Percentiles rank a stretch among this genome's conserved stretches.
phyloP scores from a whole-genome alignment of 2,797 vertebrate genomes.

The Denticeps clupeoides region DNA sequence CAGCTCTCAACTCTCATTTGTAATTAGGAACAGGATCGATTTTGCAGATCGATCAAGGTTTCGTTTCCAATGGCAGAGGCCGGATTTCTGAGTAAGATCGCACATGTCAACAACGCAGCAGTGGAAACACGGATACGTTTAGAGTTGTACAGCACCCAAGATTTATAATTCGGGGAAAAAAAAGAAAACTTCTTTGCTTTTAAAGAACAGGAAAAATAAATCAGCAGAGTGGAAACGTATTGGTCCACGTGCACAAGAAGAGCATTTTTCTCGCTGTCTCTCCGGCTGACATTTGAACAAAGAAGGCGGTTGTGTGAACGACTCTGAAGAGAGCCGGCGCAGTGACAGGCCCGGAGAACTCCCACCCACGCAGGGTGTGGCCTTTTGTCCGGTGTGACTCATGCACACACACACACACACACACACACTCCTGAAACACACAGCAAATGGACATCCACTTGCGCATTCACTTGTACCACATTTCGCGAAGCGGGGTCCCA shows the following conservation, averaged over 20 bases:
- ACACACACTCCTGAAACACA: constrained; percentile 16
- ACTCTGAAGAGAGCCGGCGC: constrained; percentile 50
- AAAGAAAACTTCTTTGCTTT: no score
- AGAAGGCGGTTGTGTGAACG: constrained; percentile 59
- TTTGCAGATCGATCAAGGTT: constrained; percentile 16
- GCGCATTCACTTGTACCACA: no score
- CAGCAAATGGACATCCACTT: constrained; percentile 23
- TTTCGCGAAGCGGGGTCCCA: no score
- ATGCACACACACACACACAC: constrained; percentile 24
- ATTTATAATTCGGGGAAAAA: no score
- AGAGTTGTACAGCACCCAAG: no score
- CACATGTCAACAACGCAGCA: constrained; percentile 22
- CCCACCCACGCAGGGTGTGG: constrained; percentile 68
- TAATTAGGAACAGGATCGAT: constrained; percentile 36
- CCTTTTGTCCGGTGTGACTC: constrained; percentile 56
- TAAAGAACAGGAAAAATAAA: constrained; percentile 15
- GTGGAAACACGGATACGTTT: no score
- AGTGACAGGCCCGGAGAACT: constrained; percentile 56
- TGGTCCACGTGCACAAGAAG: background rate
- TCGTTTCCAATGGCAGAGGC: constrained; percentile 18
- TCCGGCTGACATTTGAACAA: constrained; percentile 65
- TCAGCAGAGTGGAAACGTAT: constrained; percentile 15
- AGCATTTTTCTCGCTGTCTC: constrained; percentile 28
- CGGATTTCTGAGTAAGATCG: constrained; percentile 16
- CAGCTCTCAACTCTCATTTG: constrained; percentile 29